A percentile compares a stretch with the other conserved stretches of the same genome.
Evolutionary conservation across 2,113 vertebrate species (phyloP).

Genomic region (Scortum barcoo): DNA sequence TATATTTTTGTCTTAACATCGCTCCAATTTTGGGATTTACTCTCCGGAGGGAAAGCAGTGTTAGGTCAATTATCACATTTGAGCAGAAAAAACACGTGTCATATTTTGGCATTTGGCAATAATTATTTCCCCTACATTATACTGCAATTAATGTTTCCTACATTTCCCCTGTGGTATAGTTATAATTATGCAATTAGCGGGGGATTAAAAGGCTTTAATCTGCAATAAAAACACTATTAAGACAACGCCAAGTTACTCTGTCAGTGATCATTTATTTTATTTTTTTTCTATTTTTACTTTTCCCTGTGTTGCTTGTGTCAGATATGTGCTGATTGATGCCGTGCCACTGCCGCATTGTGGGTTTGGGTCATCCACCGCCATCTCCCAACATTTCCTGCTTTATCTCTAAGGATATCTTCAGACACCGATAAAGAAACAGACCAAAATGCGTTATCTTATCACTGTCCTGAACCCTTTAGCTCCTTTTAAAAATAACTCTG

Average conservation of each 20-base stretch:
- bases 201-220: not conserved
- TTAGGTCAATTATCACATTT: not conserved
- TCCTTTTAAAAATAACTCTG: conserved; percentile 19
- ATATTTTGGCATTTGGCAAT: not conserved
- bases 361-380: conserved; percentile 1
- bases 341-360: not conserved
- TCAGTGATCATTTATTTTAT: not conserved
- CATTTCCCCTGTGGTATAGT: not conserved
- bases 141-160: not conserved
- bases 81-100: not conserved
- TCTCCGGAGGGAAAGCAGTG: not conserved
- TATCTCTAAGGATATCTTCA: conserved; percentile 32
- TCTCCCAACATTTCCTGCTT: conserved; percentile 45
- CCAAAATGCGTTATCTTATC: not conserved
- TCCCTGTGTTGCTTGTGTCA: not conserved
- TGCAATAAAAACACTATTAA: not conserved
- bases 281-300: not conserved
- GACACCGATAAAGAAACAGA: conserved; percentile 26
- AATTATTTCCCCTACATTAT: not conserved
- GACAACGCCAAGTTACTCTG: not conserved
- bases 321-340: not conserved
- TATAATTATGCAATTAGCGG: not conserved
- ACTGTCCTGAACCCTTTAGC: not conserved
- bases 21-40: not conserved
- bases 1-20: not conserved